Base-by-base conservation (phyloP, 2,888 invertebrate species). In the Plutella xylostella region DNA sequence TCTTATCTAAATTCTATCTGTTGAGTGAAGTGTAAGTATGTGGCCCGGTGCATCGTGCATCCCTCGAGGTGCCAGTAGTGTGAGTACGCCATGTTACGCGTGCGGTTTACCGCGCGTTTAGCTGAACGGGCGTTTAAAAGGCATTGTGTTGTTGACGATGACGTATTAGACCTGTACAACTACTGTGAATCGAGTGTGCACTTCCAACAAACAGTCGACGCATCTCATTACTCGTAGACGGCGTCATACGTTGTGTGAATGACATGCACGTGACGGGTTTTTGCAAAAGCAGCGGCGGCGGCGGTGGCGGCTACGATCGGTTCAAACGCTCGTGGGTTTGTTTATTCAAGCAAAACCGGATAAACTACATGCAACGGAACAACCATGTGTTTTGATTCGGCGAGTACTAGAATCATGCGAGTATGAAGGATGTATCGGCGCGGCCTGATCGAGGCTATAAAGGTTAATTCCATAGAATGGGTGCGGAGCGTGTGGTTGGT, bases 231-330 rank as follows among this genome's bases (percentile, higher is more conserved):
- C 60, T 55, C 58, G 60, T 53, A 55, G 60, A 63, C 20, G 63
- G 61, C 68, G 68, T 65, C 69, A 65, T 59, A 54, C 58, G 52
- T 51, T 55, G 48, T 48, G 50, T 77, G 74, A 77, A 77, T 77
- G 78, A 71, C 72, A 72, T 67, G 64, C 71, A 66, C 62, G 60
- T 64, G 65, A 60, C 57, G 51, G 53, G 56, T 63, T 65, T 61
- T 59, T 58, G 58, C 51, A 37, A 43, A 14, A 33, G 11, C 17
- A 33, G 12, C 18, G 7, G 14, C 25, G 39, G 21, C 21, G 15
- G 7, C 25, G 21, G 11, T 17, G 25, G 19, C 41, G n/a, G 30
- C 21, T 41, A 41, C 30, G 28, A 18, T 41, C 11, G 18, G 21
- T 30, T 31, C 41, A 41, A 31, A 41, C 19, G 31, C 30, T 31